A percentile compares a stretch with the other conserved stretches of the same genome.
These are phyloP conservation scores for Tanypteryx hageni DNA, from an alignment of 2,888 invertebrate genomes.

Conservation along the genomic window DNA sequence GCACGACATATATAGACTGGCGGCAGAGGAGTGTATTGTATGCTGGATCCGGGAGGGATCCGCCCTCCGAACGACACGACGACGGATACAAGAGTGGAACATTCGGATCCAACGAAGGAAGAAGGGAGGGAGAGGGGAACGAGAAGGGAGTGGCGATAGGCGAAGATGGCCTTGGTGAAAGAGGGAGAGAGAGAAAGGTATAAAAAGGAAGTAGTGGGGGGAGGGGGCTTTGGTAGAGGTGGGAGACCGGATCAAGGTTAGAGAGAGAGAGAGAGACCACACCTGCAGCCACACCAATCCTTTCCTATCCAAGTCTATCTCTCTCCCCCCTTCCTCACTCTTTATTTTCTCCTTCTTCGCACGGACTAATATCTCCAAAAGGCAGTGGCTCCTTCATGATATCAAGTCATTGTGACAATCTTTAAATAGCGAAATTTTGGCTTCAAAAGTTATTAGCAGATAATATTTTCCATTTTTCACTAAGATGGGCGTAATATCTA, in stretches of 20 bases:
- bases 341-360: background rate
- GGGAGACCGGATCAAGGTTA: conserved; percentile 57
- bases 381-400: no score
- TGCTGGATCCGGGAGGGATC: conserved; percentile 43
- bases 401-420: no score
- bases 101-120: background rate
- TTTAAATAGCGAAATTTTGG: no score
- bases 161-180: conserved; percentile 43
- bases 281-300: conserved; percentile 45
- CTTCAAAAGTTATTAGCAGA: no score
- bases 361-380: background rate
- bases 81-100: background rate
- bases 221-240: background rate
- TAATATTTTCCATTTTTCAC: no score
- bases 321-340: background rate
- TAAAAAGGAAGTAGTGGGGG: background rate
- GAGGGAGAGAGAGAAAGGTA: conserved; percentile 37
- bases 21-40: background rate
- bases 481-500: no score
- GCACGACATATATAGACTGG: conserved; percentile 26
- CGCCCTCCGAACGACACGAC: conserved; percentile 9
- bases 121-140: background rate
- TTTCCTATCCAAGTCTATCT: background rate
- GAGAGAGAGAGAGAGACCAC: conserved; percentile 49
- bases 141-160: conserved; percentile 53